Evolutionary conservation across 1,140 invertebrate genomes (phyloP), one percentile per base, ranked within the genome.

Genomic region (Diorhabda elongata): DNA sequence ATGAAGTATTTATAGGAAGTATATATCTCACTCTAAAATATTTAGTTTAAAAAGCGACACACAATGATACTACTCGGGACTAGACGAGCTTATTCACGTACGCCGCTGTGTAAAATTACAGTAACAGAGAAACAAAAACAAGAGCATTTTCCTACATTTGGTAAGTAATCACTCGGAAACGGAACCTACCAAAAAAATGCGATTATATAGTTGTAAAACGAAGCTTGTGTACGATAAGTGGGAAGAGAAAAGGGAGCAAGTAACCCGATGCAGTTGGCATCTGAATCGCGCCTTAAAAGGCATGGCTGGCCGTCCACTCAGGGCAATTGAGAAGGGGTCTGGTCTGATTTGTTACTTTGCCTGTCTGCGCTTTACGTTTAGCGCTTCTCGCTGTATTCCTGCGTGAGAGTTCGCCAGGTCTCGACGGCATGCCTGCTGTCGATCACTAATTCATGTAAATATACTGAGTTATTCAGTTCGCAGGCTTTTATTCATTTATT

Each of bases 81-180:
- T 26, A 26, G 26, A 26, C 26, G 26, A 26, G 26, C 26, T 26
- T 26, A 26, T 26, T 26, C 26, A 26, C n/a, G 3, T 52, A n/a
- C 47, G 47, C 47, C 47, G 47, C 47, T 52, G 47, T 8, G n/a
- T 52, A 52, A 4, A 52, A 4, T n/a, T 52, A 52, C 8, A 6
- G 8, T 52, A 52, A n/a, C 47, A 52, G 47, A 52, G n/a, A 52
- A 6, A 52, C 6, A 3, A 52, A n/a, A 52, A 3, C 47, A 52
- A n/a, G n/a, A 52, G 6, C 47, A 8, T 52, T 52, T 52, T 52
- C 47, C 47, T 52, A 3, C n/a, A 52, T 52, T n/a, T 52, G 47
- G 47, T 52, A 52, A 52, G 47, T 52, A 52, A 52, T 52, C 47
- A 52, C 47, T 52, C 47, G 47, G 47, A 52, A 52, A 52, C 47